Percentiles rank a stretch among this genome's conserved stretches.
Conservation (phyloP, 2,888 invertebrate genomes). For the Limnephilus rhombicus region DNA sequence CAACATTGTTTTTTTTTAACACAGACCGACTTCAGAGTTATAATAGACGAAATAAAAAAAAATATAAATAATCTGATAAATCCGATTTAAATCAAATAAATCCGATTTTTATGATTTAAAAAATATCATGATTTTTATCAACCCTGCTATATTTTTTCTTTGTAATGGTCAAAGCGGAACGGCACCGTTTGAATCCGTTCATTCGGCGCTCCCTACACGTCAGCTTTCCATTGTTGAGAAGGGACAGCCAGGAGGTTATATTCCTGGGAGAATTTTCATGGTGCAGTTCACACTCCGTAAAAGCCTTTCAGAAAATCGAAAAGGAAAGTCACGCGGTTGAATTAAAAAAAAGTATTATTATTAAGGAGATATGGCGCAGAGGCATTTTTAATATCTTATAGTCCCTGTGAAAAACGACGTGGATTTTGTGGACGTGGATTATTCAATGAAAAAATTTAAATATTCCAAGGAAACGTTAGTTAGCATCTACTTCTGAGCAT, state of each 20-base stretch:
- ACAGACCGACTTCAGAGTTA: too few species aligned
- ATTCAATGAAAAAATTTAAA: too few species aligned
- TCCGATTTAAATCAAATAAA: too few species aligned
- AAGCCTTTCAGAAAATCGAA: background rate
- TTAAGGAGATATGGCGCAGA: background rate
- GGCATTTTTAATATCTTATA: background rate
- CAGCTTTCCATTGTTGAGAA: conserved; percentile 3
- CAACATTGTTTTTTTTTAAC: too few species aligned
- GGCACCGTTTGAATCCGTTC: background rate
- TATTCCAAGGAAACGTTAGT: too few species aligned
- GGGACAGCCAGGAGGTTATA: background rate
- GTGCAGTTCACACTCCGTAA: background rate
- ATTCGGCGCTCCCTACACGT: background rate
- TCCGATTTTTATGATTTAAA: too few species aligned
- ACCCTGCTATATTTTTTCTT: background rate
- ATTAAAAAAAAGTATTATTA: background rate
- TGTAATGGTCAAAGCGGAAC: background rate
- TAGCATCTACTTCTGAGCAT: too few species aligned
- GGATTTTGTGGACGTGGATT: background rate
- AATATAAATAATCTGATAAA: too few species aligned
- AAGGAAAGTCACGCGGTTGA: background rate
- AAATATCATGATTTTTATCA: too few species aligned
- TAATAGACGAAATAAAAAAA: too few species aligned
- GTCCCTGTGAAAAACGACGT: background rate
- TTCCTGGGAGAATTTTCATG: conserved; percentile 7